Conservation (phyloP, 2,113 vertebrate species). For the Eulacestoma nigropectus region DNA sequence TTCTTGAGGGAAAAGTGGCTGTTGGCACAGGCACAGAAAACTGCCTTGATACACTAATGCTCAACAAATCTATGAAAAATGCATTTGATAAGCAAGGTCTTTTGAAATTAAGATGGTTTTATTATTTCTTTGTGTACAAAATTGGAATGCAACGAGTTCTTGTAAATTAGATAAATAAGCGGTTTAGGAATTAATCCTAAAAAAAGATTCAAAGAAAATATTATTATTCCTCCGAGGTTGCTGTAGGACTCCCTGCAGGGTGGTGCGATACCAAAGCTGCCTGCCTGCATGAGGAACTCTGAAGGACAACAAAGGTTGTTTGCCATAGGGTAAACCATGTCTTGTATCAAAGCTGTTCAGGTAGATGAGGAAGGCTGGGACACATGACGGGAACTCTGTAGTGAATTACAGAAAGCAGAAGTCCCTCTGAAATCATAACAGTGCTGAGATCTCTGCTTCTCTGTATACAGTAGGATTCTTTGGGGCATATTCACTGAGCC, state of each 20-base stretch:
- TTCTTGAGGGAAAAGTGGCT: constrained; percentile 54
- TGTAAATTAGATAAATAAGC: constrained; percentile 40
- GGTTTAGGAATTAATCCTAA: neutral
- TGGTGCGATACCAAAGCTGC: neutral
- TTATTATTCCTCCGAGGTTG: neutral
- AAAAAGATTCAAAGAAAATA: neutral
- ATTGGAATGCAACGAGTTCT: constrained; percentile 34
- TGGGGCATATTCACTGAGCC: neutral
- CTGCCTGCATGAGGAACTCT: neutral
- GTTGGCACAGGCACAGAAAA: constrained; percentile 52
- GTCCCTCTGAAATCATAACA: neutral
- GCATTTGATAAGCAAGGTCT: constrained; percentile 47
- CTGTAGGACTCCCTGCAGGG: neutral
- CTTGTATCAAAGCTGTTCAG: neutral
- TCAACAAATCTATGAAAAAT: constrained; percentile 54
- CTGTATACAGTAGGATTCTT: neutral
- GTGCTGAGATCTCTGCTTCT: neutral
- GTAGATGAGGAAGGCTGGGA: neutral
- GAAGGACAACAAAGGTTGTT: neutral
- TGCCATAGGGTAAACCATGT: neutral
- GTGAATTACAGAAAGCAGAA: neutral
- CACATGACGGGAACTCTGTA: neutral
- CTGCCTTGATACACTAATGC: constrained; percentile 15
- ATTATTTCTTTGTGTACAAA: constrained; percentile 40
- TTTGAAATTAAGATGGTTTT: constrained; percentile 38